These are phyloP conservation scores for Drosophila lutescens DNA, from an alignment of 2,888 invertebrate genomes.

Conservation along the genomic window DNA sequence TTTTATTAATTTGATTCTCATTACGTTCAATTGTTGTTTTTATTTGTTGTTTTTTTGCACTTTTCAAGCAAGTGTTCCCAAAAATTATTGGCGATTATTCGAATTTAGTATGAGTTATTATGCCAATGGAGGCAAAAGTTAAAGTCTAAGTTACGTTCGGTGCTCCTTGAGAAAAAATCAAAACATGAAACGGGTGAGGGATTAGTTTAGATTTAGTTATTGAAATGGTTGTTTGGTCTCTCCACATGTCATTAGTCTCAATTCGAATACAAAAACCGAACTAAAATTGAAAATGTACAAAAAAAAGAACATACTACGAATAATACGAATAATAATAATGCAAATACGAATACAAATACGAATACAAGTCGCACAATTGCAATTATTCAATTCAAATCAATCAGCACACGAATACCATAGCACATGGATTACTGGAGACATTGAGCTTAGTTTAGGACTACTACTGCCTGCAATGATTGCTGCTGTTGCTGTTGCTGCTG, in stretches of 20 bases:
- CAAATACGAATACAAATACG: conserved; percentile 8
- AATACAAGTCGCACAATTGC: conserved; percentile 64
- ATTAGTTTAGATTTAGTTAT: conserved; percentile 7
- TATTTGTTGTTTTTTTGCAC: conserved; percentile 9
- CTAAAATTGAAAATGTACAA: neutral
- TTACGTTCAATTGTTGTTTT: conserved; percentile 16
- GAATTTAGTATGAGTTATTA: conserved; percentile 71
- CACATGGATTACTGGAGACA: conserved; percentile 49
- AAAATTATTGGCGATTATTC: conserved; percentile 54
- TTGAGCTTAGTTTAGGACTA: conserved; percentile 71
- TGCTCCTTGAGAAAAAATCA: neutral
- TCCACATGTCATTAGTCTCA: conserved; percentile 18
- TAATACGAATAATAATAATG: conserved; percentile 18
- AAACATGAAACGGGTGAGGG: conserved; percentile 48
- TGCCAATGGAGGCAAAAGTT: conserved; percentile 67
- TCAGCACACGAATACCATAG: conserved; percentile 56
- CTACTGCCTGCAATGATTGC: conserved; percentile 70
- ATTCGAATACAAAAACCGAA: conserved; percentile 21
- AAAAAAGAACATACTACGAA: conserved; percentile 13
- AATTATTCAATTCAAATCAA: conserved; percentile 83
- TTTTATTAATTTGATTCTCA: conserved; percentile 37
- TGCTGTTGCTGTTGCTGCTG: conserved; percentile 27
- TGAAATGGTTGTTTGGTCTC: conserved; percentile 1
- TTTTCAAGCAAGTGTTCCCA: neutral
- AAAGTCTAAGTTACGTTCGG: too few species aligned